Conservation (phyloP, 2,113 vertebrate genomes). For the Meriones unguiculatus region DNA sequence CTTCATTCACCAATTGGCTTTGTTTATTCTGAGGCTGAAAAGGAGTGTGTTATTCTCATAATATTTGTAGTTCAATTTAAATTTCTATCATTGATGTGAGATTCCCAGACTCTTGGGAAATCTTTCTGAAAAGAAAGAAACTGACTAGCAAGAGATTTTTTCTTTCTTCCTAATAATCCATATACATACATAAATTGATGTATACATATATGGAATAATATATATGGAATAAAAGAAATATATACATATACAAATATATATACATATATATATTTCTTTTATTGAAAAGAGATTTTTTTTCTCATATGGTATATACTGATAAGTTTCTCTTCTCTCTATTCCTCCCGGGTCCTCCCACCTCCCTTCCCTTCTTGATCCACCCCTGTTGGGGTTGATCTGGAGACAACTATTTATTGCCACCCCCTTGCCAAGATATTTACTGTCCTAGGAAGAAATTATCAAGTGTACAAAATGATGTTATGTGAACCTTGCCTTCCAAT, state of each 20-base stretch:
- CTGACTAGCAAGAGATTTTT: not conserved
- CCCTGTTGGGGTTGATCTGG: too few relatives aligned
- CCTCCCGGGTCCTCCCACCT: not conserved
- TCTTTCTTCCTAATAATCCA: not conserved
- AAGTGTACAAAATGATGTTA: too few relatives aligned
- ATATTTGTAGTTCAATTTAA: slow-evolving; percentile 42
- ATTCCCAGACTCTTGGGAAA: not conserved
- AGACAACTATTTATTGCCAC: too few relatives aligned
- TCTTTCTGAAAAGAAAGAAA: not conserved
- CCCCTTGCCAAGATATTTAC: too few relatives aligned
- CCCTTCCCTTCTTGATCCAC: not conserved
- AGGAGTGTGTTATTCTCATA: slow-evolving; percentile 23
- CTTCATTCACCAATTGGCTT: not conserved
- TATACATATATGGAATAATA: not conserved
- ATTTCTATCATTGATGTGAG: slow-evolving; percentile 7
- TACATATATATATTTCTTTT: not conserved
- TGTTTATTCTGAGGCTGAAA: slow-evolving; percentile 11
- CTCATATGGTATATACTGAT: not conserved
- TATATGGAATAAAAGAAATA: not conserved
- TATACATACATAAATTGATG: not conserved
- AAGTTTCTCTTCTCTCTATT: not conserved
- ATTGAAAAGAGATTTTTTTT: not conserved
- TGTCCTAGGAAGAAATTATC: too few relatives aligned
- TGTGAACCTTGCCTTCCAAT: too few relatives aligned
- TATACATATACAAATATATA: not conserved